A percentile compares a stretch with the other conserved stretches of the same genome.
Evolutionary conservation across 2,888 invertebrate species (phyloP).

Genomic region (Schizaphis graminum): DNA sequence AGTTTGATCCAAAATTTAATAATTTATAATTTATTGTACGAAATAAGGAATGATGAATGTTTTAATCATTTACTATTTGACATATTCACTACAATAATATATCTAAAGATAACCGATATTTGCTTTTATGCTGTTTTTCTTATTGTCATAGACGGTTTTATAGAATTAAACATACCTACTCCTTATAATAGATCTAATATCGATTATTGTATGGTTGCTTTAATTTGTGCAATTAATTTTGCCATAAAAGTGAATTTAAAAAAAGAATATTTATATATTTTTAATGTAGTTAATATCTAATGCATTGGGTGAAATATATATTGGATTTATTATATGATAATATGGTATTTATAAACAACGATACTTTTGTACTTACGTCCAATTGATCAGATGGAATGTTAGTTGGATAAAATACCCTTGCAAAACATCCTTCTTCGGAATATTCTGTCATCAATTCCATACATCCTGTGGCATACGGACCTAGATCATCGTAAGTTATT

Average conservation of each 20-base stretch:
- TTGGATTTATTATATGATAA: neutral
- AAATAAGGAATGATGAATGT: neutral
- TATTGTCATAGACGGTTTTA: neutral
- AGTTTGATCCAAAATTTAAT: no score
- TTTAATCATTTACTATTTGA: neutral
- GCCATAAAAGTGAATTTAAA: neutral
- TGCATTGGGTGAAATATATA: neutral
- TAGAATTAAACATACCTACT: neutral
- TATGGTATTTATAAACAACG: neutral
- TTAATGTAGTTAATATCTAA: neutral
- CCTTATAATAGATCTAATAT: neutral
- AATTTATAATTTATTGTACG: no score
- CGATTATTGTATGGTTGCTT: neutral
- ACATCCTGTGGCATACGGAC: slow-evolving; percentile 75
- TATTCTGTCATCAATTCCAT: slow-evolving; percentile 75
- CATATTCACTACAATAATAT: neutral
- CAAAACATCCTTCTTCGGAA: slow-evolving; percentile 73
- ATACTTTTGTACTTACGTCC: slow-evolving; percentile 70
- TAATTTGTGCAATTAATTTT: slow-evolving; percentile 5
- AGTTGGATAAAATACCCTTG: slow-evolving; percentile 76
- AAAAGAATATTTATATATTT: neutral
- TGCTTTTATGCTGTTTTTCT: neutral
- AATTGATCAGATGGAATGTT: slow-evolving; percentile 69
- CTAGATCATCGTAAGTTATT: slow-evolving; percentile 69
- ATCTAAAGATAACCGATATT: neutral